Evolutionary conservation across 2,113 vertebrate species (phyloP), one percentile per base, ranked within the genome.

Genomic region (Platysteira castanea): DNA sequence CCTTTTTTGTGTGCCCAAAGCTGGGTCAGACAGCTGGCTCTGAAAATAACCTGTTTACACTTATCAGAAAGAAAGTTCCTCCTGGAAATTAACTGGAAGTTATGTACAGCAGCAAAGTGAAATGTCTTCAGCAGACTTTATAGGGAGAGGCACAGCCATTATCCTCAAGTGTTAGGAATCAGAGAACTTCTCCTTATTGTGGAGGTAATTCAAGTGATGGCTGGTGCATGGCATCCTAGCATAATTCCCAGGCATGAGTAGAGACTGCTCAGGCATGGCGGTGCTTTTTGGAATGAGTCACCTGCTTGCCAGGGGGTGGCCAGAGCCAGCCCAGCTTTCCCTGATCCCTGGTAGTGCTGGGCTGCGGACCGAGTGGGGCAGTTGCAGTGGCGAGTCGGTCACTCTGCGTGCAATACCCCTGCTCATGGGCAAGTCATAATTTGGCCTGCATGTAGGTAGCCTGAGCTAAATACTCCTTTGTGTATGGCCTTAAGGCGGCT

Each of bases 351-450:
- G 28, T 13, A 31, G 0, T 4, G 4, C 49, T 68, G 68, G 46
- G 54, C 63, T 88, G 44, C 67, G 24, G 52, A 74, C 19, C 52
- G 7, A 15, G 21, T 9, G 2, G 15, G 24, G 15, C 42, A 11
- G 41, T 20, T 64, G 56, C 10, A 5, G 19, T 23, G 44, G 16
- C 33, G 37, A 56, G n/a, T 41, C 0, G 0, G 26, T 41, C 50
- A 2, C 46, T 41, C 71, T 52, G 37, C 4, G 0, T 50, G 30
- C 1, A 1, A 21, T 28, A 33, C 44, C 30, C 18, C 30, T 63
- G 37, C 30, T 90, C 23, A 8, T 0, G 2, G 59, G 52, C 59
- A 56, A 33, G 39, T 54, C 4, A 0, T 4, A 33, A 50, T 73
- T 65, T 39, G 31, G 16, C 37, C 41, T 83, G 20, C 0, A 0